Evolutionary conservation across 2,113 vertebrate species (phyloP), one percentile per base, ranked within the genome.

Genomic region (Octodon degus): DNA sequence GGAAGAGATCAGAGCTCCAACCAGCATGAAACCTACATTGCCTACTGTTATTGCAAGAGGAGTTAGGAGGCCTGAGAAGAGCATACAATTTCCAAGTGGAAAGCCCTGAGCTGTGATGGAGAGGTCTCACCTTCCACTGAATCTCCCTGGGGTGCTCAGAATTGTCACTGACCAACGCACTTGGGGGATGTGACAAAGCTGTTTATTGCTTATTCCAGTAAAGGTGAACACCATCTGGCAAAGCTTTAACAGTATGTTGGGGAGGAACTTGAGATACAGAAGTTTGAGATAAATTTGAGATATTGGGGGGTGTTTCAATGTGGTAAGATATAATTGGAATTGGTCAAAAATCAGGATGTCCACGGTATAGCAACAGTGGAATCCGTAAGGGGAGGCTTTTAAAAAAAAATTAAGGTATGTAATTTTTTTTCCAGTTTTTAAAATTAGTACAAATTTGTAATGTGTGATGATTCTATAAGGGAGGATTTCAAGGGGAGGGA

Each of bases 191-290:
- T 50, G 65, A 80, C 40, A 85, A 93, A 68, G 77, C 13, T 77
- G 27, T 80, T 65, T 89, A 81, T 68, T 80, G 30, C 50, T 95
- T 77, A 37, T 37, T 32, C 92, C 37, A 77, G 40, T 88, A 81
- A 76, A 40, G 10, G 30, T 93, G 86, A 90, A 79, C 8, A 37
- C 19, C 32, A 67, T 70, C 34, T 83, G 24, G 17, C 17, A 53
- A 87, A 79, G 34, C 47, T 96, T 50, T 65, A 37, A 65, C 17
- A 32, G n/a, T 81, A n/a, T 65, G 84, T 91, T n/a, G 87, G 24
- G 27, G 76, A 89, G 62, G 30, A 62, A 89, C 84, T 60, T 84
- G 55, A 94, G 70, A 90, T 87, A 72, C 65, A 9, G 40, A 40
- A n/a, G 34, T n/a, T 16, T 70, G 13, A 67, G 65, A 6, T 67